Percentiles rank a stretch among this genome's conserved stretches.
phyloP scores from a whole-genome alignment of 2,113 vertebrate genomes.

The Rafetus swinhoei region DNA sequence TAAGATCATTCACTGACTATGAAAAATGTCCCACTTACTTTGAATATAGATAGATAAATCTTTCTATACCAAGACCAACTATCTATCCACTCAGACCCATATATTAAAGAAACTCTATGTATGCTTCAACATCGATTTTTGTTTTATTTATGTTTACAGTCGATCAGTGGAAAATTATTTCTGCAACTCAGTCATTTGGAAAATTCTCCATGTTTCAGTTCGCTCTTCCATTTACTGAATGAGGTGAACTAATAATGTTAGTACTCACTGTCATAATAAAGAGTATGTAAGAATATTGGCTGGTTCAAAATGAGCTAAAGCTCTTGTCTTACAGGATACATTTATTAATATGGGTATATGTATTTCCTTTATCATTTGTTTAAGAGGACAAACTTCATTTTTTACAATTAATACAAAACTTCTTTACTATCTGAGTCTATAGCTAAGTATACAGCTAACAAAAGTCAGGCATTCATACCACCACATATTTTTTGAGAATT shows the following conservation, averaged over 20 bases:
- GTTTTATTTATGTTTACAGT: slow-evolving; percentile 31
- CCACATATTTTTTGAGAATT: background rate
- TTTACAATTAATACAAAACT: background rate
- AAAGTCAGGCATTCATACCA: background rate
- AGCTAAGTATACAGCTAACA: background rate
- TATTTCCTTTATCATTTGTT: background rate
- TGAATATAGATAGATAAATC: background rate
- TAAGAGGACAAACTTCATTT: background rate
- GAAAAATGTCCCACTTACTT: slow-evolving; percentile 32
- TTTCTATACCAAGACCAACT: background rate
- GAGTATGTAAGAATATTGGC: background rate
- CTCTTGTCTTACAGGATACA: background rate
- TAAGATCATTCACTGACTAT: background rate
- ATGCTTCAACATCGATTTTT: slow-evolving; percentile 44
- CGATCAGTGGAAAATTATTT: slow-evolving; percentile 41
- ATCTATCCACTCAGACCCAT: background rate
- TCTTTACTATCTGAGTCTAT: background rate
- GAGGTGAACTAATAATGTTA: background rate
- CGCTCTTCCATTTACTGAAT: background rate
- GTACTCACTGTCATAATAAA: background rate
- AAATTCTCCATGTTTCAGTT: slow-evolving; percentile 35
- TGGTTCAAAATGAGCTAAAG: background rate
- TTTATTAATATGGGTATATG: background rate
- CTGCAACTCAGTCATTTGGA: slow-evolving; percentile 2
- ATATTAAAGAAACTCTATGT: background rate